A percentile compares a stretch with the other conserved stretches of the same genome.
Evolutionary conservation across 2,888 invertebrate genomes (phyloP).

Genomic region (Leptinotarsa tumamoca): DNA sequence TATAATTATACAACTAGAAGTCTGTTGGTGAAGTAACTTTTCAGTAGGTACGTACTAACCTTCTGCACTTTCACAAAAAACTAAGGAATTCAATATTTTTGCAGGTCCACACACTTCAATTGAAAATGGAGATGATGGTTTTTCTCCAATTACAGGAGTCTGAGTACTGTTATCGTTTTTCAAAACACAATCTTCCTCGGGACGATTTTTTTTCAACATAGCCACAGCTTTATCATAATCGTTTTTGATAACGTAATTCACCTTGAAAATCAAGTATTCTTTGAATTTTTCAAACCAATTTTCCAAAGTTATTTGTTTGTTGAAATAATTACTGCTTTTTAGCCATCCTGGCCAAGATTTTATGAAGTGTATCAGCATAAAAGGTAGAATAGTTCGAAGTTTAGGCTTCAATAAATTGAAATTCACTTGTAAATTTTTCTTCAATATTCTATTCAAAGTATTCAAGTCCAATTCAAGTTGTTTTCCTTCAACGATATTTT

Average conservation of each 20-base stretch:
- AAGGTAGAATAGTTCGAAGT: constrained; percentile 35
- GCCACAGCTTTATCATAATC: constrained; percentile 37
- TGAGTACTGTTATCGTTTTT: constrained; percentile 41
- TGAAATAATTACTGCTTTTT: constrained; percentile 31
- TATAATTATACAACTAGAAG: too few relatives aligned
- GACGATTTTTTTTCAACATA: constrained; percentile 26
- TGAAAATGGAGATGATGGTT: constrained; percentile 35
- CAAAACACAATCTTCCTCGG: constrained; percentile 30
- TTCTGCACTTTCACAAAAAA: constrained; percentile 39
- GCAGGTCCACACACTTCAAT: constrained; percentile 38
- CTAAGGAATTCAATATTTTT: constrained; percentile 41
- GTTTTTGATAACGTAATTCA: constrained; percentile 41
- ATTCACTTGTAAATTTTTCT: constrained; percentile 34
- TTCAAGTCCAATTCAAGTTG: constrained; percentile 32
- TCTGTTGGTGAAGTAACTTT: neutral
- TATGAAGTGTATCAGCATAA: constrained; percentile 43
- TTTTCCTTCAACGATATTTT: constrained; percentile 40
- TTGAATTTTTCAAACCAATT: constrained; percentile 42
- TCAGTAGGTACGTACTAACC: constrained; percentile 26
- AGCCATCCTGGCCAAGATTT: constrained; percentile 46
- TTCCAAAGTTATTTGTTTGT: constrained; percentile 40
- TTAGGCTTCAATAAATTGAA: constrained; percentile 35
- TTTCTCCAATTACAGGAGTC: constrained; percentile 30
- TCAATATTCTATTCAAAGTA: constrained; percentile 34
- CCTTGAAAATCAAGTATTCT: constrained; percentile 41